These are phyloP conservation scores for Polylopha cassiicola DNA, from an alignment of 2,888 invertebrate species.

Conservation along the genomic window DNA sequence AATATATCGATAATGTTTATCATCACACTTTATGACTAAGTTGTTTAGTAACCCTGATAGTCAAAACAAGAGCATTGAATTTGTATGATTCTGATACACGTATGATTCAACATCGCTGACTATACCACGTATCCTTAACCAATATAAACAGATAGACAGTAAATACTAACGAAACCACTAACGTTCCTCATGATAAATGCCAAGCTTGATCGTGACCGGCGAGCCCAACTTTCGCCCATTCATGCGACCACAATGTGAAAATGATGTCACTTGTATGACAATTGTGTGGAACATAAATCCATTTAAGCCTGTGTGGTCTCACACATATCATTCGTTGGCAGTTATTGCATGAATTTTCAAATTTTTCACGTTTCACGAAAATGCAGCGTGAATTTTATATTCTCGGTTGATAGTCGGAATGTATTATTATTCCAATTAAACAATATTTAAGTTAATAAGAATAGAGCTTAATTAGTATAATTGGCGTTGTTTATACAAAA, in stretches of 20 bases:
- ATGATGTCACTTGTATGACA: slow-evolving; percentile 31
- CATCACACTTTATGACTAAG: no score
- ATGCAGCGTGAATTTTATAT: slow-evolving; percentile 15
- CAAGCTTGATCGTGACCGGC: slow-evolving; percentile 48
- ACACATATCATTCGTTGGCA: slow-evolving; percentile 28
- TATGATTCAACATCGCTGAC: slow-evolving; percentile 13
- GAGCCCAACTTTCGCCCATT: slow-evolving; percentile 61
- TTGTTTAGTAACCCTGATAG: no score
- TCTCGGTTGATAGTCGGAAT: background rate
- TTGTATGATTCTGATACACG: no score
- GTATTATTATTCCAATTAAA: slow-evolving; percentile 11
- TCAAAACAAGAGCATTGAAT: no score
- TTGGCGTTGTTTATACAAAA: slow-evolving; percentile 25
- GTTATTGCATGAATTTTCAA: slow-evolving; percentile 30
- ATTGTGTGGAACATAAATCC: slow-evolving; percentile 27
- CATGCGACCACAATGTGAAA: slow-evolving; percentile 32
- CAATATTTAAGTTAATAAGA: slow-evolving; percentile 24
- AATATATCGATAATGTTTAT: no score
- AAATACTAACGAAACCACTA: slow-evolving; percentile 27
- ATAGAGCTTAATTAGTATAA: slow-evolving; percentile 29
- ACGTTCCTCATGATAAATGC: slow-evolving; percentile 29
- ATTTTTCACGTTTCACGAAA: slow-evolving; percentile 26
- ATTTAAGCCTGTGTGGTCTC: slow-evolving; percentile 25
- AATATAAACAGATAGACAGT: slow-evolving; percentile 18
- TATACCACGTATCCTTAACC: slow-evolving; percentile 5